phyloP scores from a whole-genome alignment of 2,888 invertebrate species.

The Suillia variegata region DNA sequence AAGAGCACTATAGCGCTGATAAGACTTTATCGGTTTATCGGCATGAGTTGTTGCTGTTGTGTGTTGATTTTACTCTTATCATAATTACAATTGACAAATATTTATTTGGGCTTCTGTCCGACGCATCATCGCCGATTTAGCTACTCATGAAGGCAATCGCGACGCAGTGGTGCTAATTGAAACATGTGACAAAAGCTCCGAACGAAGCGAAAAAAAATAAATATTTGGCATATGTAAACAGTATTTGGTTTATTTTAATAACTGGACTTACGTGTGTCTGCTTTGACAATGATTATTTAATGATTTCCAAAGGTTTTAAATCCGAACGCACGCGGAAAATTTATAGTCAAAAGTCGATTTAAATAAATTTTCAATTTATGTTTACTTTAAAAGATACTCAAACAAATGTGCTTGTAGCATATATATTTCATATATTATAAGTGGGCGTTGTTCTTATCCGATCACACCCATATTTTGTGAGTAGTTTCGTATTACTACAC shows the following conservation, averaged over 20 bases:
- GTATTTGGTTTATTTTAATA: conserved; percentile 14
- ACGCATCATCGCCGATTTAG: conserved; percentile 14
- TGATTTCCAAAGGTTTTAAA: no score
- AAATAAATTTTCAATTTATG: no score
- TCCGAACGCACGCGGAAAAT: no score
- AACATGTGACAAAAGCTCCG: conserved; percentile 12
- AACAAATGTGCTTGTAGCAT: no score
- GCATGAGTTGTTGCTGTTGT: not conserved
- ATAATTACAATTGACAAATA: conserved; percentile 50
- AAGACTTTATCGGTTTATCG: not conserved
- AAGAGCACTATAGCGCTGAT: not conserved
- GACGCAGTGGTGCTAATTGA: conserved; percentile 11
- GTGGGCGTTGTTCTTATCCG: no score
- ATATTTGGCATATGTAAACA: conserved; percentile 1
- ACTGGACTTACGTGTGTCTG: conserved; percentile 13
- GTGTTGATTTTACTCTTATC: conserved; percentile 28
- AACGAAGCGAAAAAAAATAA: not conserved
- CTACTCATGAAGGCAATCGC: not conserved
- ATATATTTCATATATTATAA: no score
- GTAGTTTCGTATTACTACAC: no score
- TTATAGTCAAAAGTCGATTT: no score
- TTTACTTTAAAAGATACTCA: no score
- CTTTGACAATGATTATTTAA: conserved; percentile 23
- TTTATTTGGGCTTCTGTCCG: conserved; percentile 26
- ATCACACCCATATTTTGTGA: no score